phyloP scores from a whole-genome alignment of 2,113 vertebrate species.

The Carassius carassius region DNA sequence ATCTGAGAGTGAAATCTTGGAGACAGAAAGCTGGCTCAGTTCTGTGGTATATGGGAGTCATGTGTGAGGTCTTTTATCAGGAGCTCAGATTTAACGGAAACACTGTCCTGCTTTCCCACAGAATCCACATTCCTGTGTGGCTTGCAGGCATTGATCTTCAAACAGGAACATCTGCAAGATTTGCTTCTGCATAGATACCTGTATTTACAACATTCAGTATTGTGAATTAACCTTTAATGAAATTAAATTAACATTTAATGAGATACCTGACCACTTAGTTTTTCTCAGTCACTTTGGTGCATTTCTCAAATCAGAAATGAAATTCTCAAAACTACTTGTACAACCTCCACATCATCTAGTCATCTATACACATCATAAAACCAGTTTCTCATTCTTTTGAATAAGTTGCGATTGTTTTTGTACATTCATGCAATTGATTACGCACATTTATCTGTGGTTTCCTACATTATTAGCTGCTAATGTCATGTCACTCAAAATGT shows the following conservation, averaged over 20 bases:
- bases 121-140: slow-evolving; percentile 72
- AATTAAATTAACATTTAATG: neutral
- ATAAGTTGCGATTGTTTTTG: too few relatives aligned
- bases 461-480: too few relatives aligned
- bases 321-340: too few relatives aligned
- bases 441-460: too few relatives aligned
- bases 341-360: too few relatives aligned
- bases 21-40: neutral
- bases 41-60: slow-evolving; percentile 47
- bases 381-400: too few relatives aligned
- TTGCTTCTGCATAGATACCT: slow-evolving; percentile 25
- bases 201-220: neutral
- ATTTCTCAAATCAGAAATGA: too few relatives aligned
- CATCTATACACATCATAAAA: too few relatives aligned
- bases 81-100: slow-evolving; percentile 64
- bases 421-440: too few relatives aligned
- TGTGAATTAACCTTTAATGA: too few relatives aligned
- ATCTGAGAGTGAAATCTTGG: slow-evolving; percentile 15
- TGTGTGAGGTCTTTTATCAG: slow-evolving; percentile 63
- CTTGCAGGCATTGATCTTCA: slow-evolving; percentile 71
- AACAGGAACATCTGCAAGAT: slow-evolving; percentile 71
- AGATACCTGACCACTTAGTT: neutral
- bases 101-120: slow-evolving; percentile 65
- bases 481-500: too few relatives aligned
- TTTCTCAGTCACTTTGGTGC: too few relatives aligned